Percentiles rank a stretch among this genome's conserved stretches.
These are phyloP conservation scores for Andinoacara biseriatus DNA, from an alignment of 2,113 vertebrate species.

Conservation along the genomic window DNA sequence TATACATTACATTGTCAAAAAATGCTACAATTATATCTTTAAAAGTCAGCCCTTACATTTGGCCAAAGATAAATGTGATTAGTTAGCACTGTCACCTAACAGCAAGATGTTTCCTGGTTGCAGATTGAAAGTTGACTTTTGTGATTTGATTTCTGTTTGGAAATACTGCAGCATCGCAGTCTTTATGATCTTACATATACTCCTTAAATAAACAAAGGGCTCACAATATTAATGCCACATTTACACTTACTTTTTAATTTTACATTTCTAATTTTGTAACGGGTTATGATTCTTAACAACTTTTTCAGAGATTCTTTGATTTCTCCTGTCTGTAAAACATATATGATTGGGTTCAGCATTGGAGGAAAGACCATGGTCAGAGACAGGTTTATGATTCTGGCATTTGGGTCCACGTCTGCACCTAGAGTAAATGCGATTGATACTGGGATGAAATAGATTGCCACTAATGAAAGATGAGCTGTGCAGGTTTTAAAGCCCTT, in stretches of 20 bases:
- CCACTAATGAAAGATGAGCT: slow-evolving; percentile 58
- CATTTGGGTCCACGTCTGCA: slow-evolving; percentile 28
- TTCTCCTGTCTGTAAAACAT: too few relatives aligned
- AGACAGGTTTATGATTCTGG: slow-evolving; percentile 31
- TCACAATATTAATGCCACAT: not conserved
- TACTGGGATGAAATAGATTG: slow-evolving; percentile 47
- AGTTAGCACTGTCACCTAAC: not conserved
- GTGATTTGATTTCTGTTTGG: not conserved
- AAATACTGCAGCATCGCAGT: not conserved
- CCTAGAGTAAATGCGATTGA: slow-evolving; percentile 12
- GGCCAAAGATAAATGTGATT: not conserved
- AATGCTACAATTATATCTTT: too few relatives aligned
- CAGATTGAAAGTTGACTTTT: not conserved
- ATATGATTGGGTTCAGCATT: too few relatives aligned
- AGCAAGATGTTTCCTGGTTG: not conserved
- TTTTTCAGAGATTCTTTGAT: too few relatives aligned
- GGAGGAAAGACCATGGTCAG: too few relatives aligned
- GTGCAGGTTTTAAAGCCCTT: slow-evolving; percentile 63
- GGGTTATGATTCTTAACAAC: slow-evolving; percentile 36
- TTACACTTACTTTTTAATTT: not conserved
- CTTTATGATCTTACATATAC: not conserved
- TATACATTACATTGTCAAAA: not conserved
- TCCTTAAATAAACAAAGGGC: not conserved
- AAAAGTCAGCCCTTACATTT: too few relatives aligned
- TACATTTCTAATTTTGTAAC: not conserved